A percentile compares a stretch with the other conserved stretches of the same genome.
Conservation (phyloP, 2,888 invertebrate genomes). For the Pinctada fucata region DNA sequence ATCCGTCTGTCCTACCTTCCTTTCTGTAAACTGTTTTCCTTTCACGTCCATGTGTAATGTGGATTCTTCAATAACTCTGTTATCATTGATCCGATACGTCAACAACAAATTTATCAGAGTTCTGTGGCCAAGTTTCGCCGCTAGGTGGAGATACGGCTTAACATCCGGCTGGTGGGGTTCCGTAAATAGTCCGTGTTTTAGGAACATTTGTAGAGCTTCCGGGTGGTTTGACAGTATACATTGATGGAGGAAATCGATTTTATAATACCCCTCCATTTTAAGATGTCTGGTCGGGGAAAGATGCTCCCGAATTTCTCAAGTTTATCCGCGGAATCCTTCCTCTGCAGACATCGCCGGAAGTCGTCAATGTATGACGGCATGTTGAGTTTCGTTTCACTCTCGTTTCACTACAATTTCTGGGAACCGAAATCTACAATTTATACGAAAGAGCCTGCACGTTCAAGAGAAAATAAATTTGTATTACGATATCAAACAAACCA, state of each 20-base stretch:
- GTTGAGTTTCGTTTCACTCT: no score
- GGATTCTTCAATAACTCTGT: background rate
- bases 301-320: background rate
- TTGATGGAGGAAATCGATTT: slow-evolving; percentile 67
- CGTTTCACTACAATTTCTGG: no score
- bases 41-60: no score
- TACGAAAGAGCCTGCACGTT: no score
- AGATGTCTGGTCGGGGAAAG: slow-evolving; percentile 39
- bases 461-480: no score
- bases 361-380: background rate
- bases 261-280: slow-evolving; percentile 61
- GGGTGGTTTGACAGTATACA: slow-evolving; percentile 63
- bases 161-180: slow-evolving; percentile 56
- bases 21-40: no score
- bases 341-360: background rate
- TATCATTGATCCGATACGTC: slow-evolving; percentile 60
- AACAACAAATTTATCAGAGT: slow-evolving; percentile 59
- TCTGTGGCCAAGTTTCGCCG: slow-evolving; percentile 61
- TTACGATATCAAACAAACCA: no score
- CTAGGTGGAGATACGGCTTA: slow-evolving; percentile 66
- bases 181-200: slow-evolving; percentile 58
- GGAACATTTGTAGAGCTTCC: slow-evolving; percentile 61
- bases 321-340: background rate
- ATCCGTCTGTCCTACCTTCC: no score
- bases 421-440: no score